Conservation (phyloP, 2,888 invertebrate species). For the Oscheius sp. region DNA sequence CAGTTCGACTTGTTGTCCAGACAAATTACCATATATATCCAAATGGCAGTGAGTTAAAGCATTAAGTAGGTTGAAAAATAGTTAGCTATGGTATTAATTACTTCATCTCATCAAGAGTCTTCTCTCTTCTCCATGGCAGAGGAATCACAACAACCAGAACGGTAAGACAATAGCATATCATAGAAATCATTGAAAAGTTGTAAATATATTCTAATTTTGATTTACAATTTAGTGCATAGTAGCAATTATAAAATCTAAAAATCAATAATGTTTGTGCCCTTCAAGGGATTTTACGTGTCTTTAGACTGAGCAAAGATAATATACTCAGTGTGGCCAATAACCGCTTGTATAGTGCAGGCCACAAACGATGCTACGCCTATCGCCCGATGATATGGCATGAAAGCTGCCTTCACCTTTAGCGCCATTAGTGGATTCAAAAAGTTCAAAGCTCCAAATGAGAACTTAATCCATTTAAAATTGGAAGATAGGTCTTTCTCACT, state of each 20-base stretch:
- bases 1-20: neutral
- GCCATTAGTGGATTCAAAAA: constrained; percentile 50
- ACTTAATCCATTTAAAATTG: constrained; percentile 40
- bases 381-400: constrained; percentile 53
- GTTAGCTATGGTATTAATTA: constrained; percentile 21
- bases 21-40: constrained; percentile 15
- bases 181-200: constrained; percentile 52
- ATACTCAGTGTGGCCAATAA: constrained; percentile 36
- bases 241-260: constrained; percentile 40
- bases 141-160: constrained; percentile 52
- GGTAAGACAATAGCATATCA: constrained; percentile 54
- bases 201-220: constrained; percentile 46
- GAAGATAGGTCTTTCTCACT: constrained; percentile 35
- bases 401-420: constrained; percentile 36
- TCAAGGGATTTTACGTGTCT: neutral
- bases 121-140: constrained; percentile 53
- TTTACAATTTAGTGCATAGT: constrained; percentile 44
- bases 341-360: constrained; percentile 38
- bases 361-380: constrained; percentile 44
- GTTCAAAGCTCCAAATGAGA: constrained; percentile 53
- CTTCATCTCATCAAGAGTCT: constrained; percentile 59
- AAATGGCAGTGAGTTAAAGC: constrained; percentile 16
- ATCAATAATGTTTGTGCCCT: neutral
- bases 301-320: neutral
- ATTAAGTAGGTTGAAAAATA: neutral